Base-by-base conservation (phyloP, 2,113 vertebrate genomes). In the Muscicapa adusta region DNA sequence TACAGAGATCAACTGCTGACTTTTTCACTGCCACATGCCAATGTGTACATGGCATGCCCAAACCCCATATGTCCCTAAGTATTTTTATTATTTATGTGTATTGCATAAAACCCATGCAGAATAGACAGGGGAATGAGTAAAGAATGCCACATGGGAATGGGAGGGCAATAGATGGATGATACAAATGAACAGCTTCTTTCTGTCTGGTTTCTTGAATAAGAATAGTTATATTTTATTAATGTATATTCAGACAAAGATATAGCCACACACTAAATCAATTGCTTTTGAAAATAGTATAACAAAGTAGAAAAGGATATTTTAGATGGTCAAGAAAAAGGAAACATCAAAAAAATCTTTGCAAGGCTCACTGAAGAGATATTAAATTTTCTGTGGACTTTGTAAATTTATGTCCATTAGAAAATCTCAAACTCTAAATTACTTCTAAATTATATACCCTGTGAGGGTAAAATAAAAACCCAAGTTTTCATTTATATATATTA, bases 401-500 rank as follows among this genome's bases (percentile, higher is more conserved):
- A 38, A 78, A 18, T 70, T 71, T 74, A 67, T 89, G 53, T 29
- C 23, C 57, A 31, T 74, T 84, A 88, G 43, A 60, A 82, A 75
- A 25, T 70, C 18, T 5, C 47, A 63, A 79, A 40, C 53, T 82
- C 53, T 58, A 84, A 74, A 71, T 66, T 12, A 45, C 56, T 71
- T 76, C 34, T 81, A 57, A 93, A 58, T 78, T 53, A 65, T 80
- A 9, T 48, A 56, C 53, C 67, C 57, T 89, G 4, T 57, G 54
- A 60, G 45, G 8, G 17, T 83, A 68, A 85, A 95, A 81, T 26
- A 71, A 75, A 91, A 78, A 12, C 54, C 12, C 3, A 24, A 47
- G 26, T 60, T 83, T 80, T 94, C 31, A 43, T 76, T 76, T 88
- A 17, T 61, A n/a, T 68, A 33, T 85, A 54, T 89, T 78, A 78